A percentile compares a stretch with the other conserved stretches of the same genome.
Conservation (phyloP, 2,888 invertebrate genomes). For the Furcula furcula region DNA sequence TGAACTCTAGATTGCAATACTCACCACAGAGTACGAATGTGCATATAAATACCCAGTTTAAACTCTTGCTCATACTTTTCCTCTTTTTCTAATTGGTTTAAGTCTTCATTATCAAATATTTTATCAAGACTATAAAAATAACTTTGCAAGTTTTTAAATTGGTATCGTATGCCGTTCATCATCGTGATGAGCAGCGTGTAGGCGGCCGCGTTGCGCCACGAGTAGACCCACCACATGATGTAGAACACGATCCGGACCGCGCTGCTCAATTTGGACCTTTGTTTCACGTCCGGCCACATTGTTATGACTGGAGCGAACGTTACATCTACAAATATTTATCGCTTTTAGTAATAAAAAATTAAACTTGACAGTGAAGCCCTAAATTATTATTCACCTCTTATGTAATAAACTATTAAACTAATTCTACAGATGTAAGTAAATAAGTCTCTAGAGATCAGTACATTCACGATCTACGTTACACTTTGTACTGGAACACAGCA, state of each 20-base stretch:
- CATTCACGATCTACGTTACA: too few relatives aligned
- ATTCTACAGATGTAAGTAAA: too few relatives aligned
- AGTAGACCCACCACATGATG: conserved; percentile 35
- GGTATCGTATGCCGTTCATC: conserved; percentile 32
- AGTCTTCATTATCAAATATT: conserved; percentile 22
- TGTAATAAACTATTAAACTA: too few relatives aligned
- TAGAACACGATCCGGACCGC: conserved; percentile 24
- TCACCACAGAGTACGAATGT: conserved; percentile 10
- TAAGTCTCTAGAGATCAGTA: too few relatives aligned
- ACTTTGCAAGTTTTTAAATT: conserved; percentile 34
- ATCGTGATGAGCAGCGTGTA: conserved; percentile 25
- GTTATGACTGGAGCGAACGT: conserved; percentile 36
- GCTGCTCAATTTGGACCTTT: conserved; percentile 20
- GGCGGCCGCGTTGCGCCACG: conserved; percentile 15
- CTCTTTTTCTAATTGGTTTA: conserved; percentile 26
- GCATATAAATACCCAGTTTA: conserved; percentile 37
- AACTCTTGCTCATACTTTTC: conserved; percentile 29
- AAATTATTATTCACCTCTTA: too few relatives aligned
- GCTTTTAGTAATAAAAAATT: too few relatives aligned
- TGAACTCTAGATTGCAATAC: too few relatives aligned
- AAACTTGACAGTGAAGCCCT: too few relatives aligned
- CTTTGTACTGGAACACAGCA: too few relatives aligned
- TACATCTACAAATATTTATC: too few relatives aligned
- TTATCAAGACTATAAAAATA: conserved; percentile 35
- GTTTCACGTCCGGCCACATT: conserved; percentile 35